Evolutionary conservation across 2,113 vertebrate genomes (phyloP).

Genomic region (Sialia sialis): DNA sequence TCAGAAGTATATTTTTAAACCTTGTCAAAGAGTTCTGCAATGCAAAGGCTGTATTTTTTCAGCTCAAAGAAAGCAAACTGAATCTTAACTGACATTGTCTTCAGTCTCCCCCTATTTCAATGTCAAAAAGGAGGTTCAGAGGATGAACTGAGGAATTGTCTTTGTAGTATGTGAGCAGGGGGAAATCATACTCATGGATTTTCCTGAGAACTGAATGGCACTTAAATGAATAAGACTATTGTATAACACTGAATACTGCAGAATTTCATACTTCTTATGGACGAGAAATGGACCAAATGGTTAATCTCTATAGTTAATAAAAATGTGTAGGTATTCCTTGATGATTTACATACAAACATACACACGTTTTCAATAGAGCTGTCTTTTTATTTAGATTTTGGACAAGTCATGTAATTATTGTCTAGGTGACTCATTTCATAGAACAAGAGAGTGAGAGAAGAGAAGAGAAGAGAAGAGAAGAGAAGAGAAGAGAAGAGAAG

Average conservation of each 20-base stretch:
- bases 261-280: background rate
- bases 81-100: background rate
- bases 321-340: background rate
- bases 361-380: background rate
- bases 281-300: background rate
- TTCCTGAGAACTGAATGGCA: background rate
- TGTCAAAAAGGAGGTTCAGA: background rate
- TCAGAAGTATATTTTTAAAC: slow-evolving; percentile 31
- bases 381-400: background rate
- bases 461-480: background rate
- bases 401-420: background rate
- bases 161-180: background rate
- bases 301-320: background rate
- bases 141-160: background rate
- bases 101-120: background rate
- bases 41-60: background rate
- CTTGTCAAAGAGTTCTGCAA: background rate
- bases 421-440: background rate
- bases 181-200: background rate
- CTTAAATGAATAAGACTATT: background rate
- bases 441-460: background rate
- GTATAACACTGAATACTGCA: background rate
- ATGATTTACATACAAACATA: background rate
- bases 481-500: background rate
- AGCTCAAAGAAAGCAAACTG: background rate